A percentile compares a stretch with the other conserved stretches of the same genome.
Conservation (phyloP, 2,888 invertebrate genomes). For the Troglohyphantes excavatus region DNA sequence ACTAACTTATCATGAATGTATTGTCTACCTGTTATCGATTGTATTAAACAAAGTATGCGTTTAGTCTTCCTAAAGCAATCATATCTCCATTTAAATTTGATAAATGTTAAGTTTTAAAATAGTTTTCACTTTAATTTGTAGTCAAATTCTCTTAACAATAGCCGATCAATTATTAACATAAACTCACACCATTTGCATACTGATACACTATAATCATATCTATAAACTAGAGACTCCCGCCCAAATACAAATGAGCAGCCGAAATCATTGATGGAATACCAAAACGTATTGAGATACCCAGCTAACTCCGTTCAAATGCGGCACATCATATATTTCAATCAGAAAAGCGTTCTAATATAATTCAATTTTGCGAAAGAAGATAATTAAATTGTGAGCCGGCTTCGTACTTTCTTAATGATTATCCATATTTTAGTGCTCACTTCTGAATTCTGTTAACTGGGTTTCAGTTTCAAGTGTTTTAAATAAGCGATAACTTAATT, state of each 20-base stretch:
- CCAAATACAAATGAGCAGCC: slow-evolving; percentile 66
- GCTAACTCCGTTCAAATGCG: slow-evolving; percentile 15
- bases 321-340: slow-evolving; percentile 36
- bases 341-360: slow-evolving; percentile 35
- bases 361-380: slow-evolving; percentile 73
- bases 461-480: slow-evolving; percentile 47
- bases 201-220: slow-evolving; percentile 63
- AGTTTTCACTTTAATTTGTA: too few species aligned
- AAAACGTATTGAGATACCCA: slow-evolving; percentile 14
- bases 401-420: slow-evolving; percentile 70
- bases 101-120: too few species aligned
- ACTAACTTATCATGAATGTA: too few species aligned
- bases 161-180: too few species aligned
- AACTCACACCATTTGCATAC: slow-evolving; percentile 21
- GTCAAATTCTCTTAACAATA: too few species aligned
- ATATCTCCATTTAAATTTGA: not conserved
- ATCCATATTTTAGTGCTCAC: slow-evolving; percentile 64
- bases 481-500: slow-evolving; percentile 70
- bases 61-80: not conserved
- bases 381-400: slow-evolving; percentile 62
- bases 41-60: not conserved
- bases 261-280: slow-evolving; percentile 36
- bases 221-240: slow-evolving; percentile 18
- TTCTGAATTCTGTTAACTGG: slow-evolving; percentile 43
- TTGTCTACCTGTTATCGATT: too few species aligned